Evolutionary conservation across 2,888 invertebrate genomes (phyloP).

Genomic region (Agrilus cyanescens): DNA sequence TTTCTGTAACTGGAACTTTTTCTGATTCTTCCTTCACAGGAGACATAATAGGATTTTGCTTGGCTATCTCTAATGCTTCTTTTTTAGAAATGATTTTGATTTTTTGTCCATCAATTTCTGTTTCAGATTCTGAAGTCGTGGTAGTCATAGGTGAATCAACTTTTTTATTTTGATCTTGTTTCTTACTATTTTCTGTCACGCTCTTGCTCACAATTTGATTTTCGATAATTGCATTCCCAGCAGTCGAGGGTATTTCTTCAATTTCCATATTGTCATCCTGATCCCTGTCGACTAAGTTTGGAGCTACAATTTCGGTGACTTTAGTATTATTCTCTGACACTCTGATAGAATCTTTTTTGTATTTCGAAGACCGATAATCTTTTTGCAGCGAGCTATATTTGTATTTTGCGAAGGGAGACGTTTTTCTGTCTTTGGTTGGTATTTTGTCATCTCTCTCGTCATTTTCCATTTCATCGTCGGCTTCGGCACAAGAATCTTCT

Average conservation of each 20-base stretch:
- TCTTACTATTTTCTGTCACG: background rate
- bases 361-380: too few species aligned
- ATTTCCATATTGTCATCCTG: conserved; percentile 10
- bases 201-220: background rate
- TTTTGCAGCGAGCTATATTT: conserved; percentile 16
- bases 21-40: conserved; percentile 12
- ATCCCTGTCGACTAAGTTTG: conserved; percentile 5
- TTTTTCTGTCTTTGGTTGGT: conserved; percentile 16
- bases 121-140: conserved; percentile 35
- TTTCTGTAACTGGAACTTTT: conserved; percentile 11
- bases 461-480: conserved; percentile 56
- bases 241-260: conserved; percentile 1
- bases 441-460: conserved; percentile 44
- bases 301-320: conserved; percentile 10
- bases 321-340: conserved; percentile 2
- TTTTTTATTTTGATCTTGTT: background rate
- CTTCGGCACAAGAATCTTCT: conserved; percentile 53
- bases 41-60: conserved; percentile 16
- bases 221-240: background rate
- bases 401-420: conserved; percentile 34
- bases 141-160: conserved; percentile 23
- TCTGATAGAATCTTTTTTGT: too few species aligned
- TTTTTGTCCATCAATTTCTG: conserved; percentile 36
- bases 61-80: conserved; percentile 28
- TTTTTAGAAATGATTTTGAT: conserved; percentile 34